Evolutionary conservation across 2,888 invertebrate species (phyloP), one percentile per base, ranked within the genome.

Genomic region (Drosophila nr. perissopoda): DNA sequence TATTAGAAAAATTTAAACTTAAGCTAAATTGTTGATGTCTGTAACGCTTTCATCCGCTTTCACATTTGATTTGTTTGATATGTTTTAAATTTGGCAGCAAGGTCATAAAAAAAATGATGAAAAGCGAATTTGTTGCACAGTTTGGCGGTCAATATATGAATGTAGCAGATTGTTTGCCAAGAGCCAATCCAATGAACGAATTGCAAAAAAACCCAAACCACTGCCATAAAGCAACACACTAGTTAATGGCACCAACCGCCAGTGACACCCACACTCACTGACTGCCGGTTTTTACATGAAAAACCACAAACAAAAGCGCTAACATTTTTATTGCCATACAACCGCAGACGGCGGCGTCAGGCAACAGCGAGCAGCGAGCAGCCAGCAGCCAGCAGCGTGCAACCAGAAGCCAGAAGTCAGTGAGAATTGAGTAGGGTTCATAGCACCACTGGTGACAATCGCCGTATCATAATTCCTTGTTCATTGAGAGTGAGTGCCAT

Each of bases 41-140:
- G 48, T 51, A 54, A 7, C 29, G 60, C 57, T 21, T 21, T 21
- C 21, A 40, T 49, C 31, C 54, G 76, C 51, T 83, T 63, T 71
- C 54, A 56, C 66, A 81, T 82, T 88, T 88, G 79, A 80, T 81
- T 84, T 84, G 82, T 79, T 83, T 83, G 85, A 88, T 88, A 74
- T 70, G 80, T 40, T 79, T 81, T 75, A 82, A 73, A 78, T 80
- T 83, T 78, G 73, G 68, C 70, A 51, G 40, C 86, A 86, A 88
- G 85, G 85, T 65, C 78, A 70, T 36, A 16, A 29, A 52, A 34
- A 11, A 56, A 72, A 76, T 25, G 5, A 80, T 67, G 74, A 77
- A 80, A 74, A 71, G 70, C 67, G 58, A 72, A 78, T 70, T 75
- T 69, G 71, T 67, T 57, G 61, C 71, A 56, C 61, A 54, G 56